Evolutionary conservation across 2,888 invertebrate species (phyloP).

Genomic region (Alentia gelatinosa): DNA sequence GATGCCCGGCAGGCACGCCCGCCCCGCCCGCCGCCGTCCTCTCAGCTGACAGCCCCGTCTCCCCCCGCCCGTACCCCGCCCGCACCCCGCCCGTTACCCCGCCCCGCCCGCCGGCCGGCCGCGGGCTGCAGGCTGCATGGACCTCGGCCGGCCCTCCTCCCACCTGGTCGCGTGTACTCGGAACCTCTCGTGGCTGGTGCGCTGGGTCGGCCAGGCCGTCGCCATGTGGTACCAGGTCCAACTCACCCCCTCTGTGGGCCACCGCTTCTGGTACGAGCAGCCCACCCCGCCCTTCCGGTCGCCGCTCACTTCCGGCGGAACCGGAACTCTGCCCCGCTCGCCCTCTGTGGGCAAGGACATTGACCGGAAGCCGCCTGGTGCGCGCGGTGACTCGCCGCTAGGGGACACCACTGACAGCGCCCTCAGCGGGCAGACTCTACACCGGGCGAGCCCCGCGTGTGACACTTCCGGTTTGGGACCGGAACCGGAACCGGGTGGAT

Average conservation of each 20-base stretch:
- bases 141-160: background rate
- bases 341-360: background rate
- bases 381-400: background rate
- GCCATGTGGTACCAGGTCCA: slow-evolving; percentile 48
- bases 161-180: slow-evolving; percentile 1
- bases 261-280: slow-evolving; percentile 41
- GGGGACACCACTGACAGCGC: background rate
- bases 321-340: background rate
- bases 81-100: no score
- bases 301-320: background rate
- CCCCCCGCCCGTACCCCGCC: no score
- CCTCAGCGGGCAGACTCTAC: background rate
- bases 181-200: background rate
- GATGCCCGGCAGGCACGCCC: background rate
- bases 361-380: background rate
- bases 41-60: background rate
- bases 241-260: slow-evolving; percentile 39
- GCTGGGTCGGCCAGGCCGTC: slow-evolving; percentile 29
- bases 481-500: background rate
- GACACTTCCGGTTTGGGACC: no score
- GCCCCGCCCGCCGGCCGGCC: no score
- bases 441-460: background rate
- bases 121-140: background rate
- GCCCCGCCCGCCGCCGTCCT: background rate
- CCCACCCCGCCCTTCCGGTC: background rate